A percentile compares a stretch with the other conserved stretches of the same genome.
Conservation (phyloP, 2,888 invertebrate species). For the Melitaea athalia region DNA sequence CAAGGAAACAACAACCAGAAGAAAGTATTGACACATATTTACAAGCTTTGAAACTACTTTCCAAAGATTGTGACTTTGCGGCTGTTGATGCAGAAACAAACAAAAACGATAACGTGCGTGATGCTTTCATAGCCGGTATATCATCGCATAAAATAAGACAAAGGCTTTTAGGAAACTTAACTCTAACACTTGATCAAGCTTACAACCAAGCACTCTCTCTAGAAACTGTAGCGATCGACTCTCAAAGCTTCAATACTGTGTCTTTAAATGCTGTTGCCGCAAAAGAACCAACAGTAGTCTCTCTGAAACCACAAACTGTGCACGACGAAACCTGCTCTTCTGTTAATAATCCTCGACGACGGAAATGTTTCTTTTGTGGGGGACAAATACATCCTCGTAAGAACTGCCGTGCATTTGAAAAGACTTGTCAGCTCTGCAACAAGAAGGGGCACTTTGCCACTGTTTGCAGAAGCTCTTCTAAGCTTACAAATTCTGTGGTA, state of each 20-base stretch:
- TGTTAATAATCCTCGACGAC: too few relatives aligned
- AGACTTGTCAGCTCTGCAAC: too few relatives aligned
- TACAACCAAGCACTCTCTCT: conserved; percentile 22
- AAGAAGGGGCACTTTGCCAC: too few relatives aligned
- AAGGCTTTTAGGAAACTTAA: conserved; percentile 21
- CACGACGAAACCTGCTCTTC: too few relatives aligned
- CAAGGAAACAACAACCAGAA: neutral
- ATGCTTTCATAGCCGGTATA: conserved; percentile 24
- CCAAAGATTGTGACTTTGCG: conserved; percentile 7
- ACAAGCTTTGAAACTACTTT: too few relatives aligned
- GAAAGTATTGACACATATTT: neutral
- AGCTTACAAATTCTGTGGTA: too few relatives aligned
- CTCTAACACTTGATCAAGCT: conserved; percentile 20
- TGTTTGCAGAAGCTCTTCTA: too few relatives aligned
- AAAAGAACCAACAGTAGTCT: neutral
- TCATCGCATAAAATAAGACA: conserved; percentile 21
- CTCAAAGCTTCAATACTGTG: neutral
- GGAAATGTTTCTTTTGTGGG: too few relatives aligned
- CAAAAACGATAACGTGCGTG: too few relatives aligned
- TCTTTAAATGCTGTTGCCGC: too few relatives aligned
- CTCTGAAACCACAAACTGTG: neutral
- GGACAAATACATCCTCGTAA: too few relatives aligned
- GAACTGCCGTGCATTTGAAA: too few relatives aligned
- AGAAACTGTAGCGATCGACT: conserved; percentile 18
- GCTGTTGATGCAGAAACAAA: conserved; percentile 17